Evolutionary conservation across 2,797 vertebrate genomes (phyloP), one percentile per base, ranked within the genome.

Genomic region (Aselliscus stoliczkanus): DNA sequence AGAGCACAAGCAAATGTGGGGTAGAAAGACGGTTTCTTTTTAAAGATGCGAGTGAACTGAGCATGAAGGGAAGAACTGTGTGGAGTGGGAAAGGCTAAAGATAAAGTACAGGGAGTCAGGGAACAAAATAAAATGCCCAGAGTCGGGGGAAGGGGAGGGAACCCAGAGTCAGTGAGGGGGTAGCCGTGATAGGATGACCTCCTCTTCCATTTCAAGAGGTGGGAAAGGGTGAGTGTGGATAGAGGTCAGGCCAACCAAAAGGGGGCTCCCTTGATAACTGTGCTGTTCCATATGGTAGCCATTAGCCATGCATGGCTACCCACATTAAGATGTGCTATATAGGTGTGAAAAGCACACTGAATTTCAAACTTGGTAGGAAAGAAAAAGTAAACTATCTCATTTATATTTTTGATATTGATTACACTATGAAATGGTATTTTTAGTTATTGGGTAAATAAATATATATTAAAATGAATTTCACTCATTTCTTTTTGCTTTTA

Each of bases 391-490:
- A 89, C 21, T 39, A 81, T 10, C 27, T 50, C n/a, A 20, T n/a
- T 81, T 37, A n/a, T 21, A 56, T 62, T 80, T 84, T 12, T 73
- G 3, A 72, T 37, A 65, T 2, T 81, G 39, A 67, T 39, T 34
- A 39, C 11, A 29, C 21, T 5, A 25, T 89, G 25, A 83, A 90
- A 72, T 37, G 37, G 27, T 54, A 72, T 58, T 56, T 50, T 76
- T 64, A 90, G 69, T 39, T 34, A 69, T 29, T 27, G 52, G 11
- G 31, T 56, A 76, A 81, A 65, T 56, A 81, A 81, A 65, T 15
- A 25, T 37, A 79, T 42, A 52, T 52, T 64, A 88, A 87, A 96
- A 83, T 42, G 60, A 64, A 84, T n/a, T 44, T 65, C 50, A 85
- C 27, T 27, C 37, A 34, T 50, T 90, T 79, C 7, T 47, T 89